phyloP scores from a whole-genome alignment of 2,113 vertebrate genomes.

The Mesembrinibis cayennensis region DNA sequence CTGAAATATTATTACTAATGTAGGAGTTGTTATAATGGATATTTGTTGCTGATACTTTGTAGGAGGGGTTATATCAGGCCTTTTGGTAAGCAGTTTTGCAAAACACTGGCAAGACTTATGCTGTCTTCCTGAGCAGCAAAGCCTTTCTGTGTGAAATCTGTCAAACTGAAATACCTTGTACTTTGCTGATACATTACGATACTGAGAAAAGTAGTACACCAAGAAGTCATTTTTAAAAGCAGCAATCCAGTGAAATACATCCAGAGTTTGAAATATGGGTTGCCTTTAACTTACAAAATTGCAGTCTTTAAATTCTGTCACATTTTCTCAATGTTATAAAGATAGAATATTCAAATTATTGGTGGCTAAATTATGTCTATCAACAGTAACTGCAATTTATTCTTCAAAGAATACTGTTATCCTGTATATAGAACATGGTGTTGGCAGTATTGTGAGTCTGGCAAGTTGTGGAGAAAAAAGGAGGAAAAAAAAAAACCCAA shows the following conservation, averaged over 20 bases:
- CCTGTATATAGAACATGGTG: background rate
- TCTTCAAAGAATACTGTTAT: background rate
- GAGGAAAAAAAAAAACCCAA: background rate
- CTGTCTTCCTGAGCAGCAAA: background rate
- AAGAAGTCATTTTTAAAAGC: background rate
- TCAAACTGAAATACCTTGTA: constrained; percentile 10
- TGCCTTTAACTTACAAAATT: background rate
- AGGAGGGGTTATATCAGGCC: background rate
- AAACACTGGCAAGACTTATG: constrained; percentile 6
- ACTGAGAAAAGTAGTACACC: constrained; percentile 14
- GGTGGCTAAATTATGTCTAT: background rate
- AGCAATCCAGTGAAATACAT: background rate
- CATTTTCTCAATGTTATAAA: background rate
- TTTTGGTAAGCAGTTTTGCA: constrained; percentile 23
- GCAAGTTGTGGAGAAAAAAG: background rate
- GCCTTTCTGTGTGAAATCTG: constrained; percentile 22
- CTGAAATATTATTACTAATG: background rate
- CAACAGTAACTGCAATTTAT: background rate
- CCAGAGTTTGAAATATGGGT: background rate
- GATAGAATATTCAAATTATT: background rate
- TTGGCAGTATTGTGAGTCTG: background rate
- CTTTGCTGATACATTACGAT: background rate
- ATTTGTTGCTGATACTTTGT: background rate
- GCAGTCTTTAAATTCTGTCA: background rate
- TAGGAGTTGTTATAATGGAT: background rate